Conservation (phyloP, 2,888 invertebrate genomes). For the Frankliniella intonsa region DNA sequence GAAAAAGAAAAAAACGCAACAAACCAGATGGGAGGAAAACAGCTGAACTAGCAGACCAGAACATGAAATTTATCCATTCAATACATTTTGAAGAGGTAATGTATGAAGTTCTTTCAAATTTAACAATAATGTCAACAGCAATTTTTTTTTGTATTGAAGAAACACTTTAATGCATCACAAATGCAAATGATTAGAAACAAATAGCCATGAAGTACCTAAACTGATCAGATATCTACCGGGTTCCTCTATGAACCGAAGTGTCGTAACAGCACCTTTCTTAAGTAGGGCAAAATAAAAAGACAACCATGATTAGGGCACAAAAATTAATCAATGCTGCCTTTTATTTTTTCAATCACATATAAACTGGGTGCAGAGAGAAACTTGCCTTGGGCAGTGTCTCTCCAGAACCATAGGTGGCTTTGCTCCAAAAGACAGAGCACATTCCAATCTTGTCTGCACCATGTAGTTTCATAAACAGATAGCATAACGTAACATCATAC, state of each 20-base stretch:
- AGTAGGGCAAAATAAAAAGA: slow-evolving; percentile 14
- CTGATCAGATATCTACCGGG: background rate
- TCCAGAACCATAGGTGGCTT: background rate
- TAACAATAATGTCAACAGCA: background rate
- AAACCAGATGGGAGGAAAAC: background rate
- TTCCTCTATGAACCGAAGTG: background rate
- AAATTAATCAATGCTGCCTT: background rate
- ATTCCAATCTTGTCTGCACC: background rate
- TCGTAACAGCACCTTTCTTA: background rate
- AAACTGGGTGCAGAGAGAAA: background rate
- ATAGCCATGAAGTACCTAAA: background rate
- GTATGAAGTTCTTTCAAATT: background rate
- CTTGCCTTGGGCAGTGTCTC: background rate
- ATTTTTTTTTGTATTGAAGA: background rate
- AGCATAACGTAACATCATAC: background rate
- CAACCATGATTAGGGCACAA: background rate
- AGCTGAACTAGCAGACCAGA: background rate
- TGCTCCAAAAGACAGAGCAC: background rate
- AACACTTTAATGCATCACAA: background rate
- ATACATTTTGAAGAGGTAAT: background rate
- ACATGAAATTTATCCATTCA: background rate
- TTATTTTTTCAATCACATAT: slow-evolving; percentile 13
- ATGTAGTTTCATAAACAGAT: background rate
- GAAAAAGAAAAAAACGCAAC: background rate
- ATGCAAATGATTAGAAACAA: slow-evolving; percentile 2